These are phyloP conservation scores for Halcyon leucocephala DNA, from an alignment of 2,797 vertebrate genomes.

Conservation along the genomic window DNA sequence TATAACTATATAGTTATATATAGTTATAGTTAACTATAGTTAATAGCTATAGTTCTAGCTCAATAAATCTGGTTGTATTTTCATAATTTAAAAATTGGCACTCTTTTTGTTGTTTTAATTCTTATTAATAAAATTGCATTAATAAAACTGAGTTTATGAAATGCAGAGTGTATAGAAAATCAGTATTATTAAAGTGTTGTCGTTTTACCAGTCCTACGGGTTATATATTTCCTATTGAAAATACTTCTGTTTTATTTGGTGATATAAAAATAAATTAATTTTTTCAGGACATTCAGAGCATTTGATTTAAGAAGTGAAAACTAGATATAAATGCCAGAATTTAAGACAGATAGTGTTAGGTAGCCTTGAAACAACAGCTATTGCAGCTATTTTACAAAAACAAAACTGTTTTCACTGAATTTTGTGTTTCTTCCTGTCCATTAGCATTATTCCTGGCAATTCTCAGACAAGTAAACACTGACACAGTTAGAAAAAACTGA, in stretches of 20 bases:
- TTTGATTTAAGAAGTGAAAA: slow-evolving; percentile 25
- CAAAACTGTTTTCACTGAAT: background rate
- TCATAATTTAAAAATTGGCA: background rate
- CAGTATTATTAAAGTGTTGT: background rate
- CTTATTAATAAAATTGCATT: background rate
- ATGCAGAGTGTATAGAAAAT: slow-evolving; percentile 16
- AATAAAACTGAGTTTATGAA: slow-evolving; percentile 31
- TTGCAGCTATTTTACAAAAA: background rate
- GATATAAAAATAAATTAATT: slow-evolving; percentile 28
- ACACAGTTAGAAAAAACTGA: background rate
- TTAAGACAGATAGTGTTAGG: background rate
- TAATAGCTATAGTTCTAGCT: background rate
- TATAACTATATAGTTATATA: too few relatives aligned
- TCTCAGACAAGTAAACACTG: background rate
- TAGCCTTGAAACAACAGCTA: background rate
- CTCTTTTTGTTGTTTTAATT: background rate
- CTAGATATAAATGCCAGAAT: slow-evolving; percentile 5
- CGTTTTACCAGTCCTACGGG: background rate
- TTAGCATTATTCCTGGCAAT: background rate
- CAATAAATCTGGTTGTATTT: background rate
- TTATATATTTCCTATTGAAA: slow-evolving; percentile 47
- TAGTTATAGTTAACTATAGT: too few relatives aligned
- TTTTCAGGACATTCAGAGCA: background rate
- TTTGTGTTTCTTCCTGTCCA: background rate
- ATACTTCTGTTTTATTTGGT: slow-evolving; percentile 40